Conservation (phyloP, 2,797 vertebrate species). For the Myripristis murdjan region DNA sequence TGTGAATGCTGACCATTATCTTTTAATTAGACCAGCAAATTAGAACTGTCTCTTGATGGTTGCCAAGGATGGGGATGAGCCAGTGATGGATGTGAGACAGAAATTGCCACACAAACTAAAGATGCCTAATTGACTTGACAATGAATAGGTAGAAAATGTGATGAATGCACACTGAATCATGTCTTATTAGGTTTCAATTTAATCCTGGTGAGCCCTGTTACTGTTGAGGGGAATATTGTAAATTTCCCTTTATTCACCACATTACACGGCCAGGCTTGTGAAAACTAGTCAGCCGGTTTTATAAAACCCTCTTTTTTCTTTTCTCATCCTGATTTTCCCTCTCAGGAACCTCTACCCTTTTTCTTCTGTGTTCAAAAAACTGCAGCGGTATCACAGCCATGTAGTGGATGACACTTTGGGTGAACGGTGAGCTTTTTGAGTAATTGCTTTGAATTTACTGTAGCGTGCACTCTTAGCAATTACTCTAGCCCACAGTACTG, state of each 20-base stretch:
- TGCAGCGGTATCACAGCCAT: conserved; percentile 27
- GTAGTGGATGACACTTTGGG: conserved; percentile 33
- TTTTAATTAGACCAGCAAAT: conserved; percentile 79
- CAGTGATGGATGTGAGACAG: conserved; percentile 70
- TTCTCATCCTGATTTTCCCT: not conserved
- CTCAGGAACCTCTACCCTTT: conserved; percentile 11
- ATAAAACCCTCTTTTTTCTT: not conserved
- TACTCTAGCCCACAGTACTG: conserved; percentile 40
- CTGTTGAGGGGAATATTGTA: conserved; percentile 32
- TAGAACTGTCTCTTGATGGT: conserved; percentile 65
- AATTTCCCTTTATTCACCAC: conserved; percentile 18
- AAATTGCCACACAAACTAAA: conserved; percentile 62
- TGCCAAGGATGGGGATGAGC: conserved; percentile 58
- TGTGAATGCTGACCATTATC: conserved; percentile 78
- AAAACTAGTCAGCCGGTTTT: not conserved
- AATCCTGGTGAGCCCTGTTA: conserved; percentile 44
- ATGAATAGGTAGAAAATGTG: conserved; percentile 52
- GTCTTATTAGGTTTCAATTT: conserved; percentile 62
- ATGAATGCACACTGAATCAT: conserved; percentile 57
- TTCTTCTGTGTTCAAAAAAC: conserved; percentile 19
- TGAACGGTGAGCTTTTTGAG: conserved; percentile 52
- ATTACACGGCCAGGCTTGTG: conserved; percentile 23
- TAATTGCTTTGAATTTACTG: conserved; percentile 68
- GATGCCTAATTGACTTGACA: conserved; percentile 69
- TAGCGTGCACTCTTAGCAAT: conserved; percentile 54